phyloP scores from a whole-genome alignment of 2,113 vertebrate genomes.

The Acrocephalus arundinaceus region DNA sequence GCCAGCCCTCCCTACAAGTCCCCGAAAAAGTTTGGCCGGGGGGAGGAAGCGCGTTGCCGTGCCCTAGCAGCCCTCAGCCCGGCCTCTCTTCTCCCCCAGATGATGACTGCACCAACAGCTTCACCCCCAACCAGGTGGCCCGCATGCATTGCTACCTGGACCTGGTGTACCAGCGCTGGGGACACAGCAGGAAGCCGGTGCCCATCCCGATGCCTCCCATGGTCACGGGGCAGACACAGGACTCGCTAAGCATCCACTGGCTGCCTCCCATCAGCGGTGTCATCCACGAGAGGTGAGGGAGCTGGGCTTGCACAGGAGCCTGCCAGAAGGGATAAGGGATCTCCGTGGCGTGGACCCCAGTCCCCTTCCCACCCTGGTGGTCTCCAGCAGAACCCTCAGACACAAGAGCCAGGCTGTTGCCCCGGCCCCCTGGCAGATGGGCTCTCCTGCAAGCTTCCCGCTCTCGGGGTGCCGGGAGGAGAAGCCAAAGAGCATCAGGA shows the following conservation, averaged over 20 bases:
- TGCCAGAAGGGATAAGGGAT: background rate
- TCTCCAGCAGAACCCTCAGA: background rate
- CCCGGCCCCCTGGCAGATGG: background rate
- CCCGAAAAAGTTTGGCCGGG: fast-evolving
- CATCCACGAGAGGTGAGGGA: constrained; percentile 86
- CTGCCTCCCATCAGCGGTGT: constrained; percentile 85
- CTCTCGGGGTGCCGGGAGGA: background rate
- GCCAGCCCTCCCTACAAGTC: background rate
- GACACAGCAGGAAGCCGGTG: constrained; percentile 76
- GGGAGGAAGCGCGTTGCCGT: fast-evolving
- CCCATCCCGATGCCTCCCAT: constrained; percentile 86
- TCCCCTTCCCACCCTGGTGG: fast-evolving
- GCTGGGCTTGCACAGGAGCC: background rate
- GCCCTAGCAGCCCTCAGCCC: background rate
- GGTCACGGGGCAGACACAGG: constrained; percentile 79
- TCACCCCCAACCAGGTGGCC: constrained; percentile 96
- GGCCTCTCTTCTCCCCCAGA: constrained; percentile 68
- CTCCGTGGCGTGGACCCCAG: fast-evolving
- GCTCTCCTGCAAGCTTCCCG: background rate
- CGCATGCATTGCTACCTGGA: constrained; percentile 98
- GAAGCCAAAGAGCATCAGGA: background rate
- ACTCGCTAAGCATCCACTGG: constrained; percentile 90
- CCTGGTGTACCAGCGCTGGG: constrained; percentile 92
- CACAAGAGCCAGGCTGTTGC: background rate
- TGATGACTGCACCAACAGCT: constrained; percentile 94